phyloP scores from a whole-genome alignment of 2,797 vertebrate genomes.

The Sphenopsis melanotis region DNA sequence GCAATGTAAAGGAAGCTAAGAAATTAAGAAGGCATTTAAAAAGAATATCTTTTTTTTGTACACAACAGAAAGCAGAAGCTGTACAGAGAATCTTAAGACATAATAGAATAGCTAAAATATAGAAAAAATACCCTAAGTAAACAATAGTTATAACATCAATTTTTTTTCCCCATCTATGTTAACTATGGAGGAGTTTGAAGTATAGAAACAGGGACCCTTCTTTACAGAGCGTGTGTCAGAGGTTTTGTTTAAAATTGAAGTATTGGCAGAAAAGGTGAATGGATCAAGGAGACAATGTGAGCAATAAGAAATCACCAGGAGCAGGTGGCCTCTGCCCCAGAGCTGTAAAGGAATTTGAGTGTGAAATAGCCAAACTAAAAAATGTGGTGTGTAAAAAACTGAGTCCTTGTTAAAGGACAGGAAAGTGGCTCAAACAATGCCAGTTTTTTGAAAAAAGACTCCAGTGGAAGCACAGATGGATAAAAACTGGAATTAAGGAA shows the following conservation, averaged over 20 bases:
- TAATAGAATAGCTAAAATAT: neutral
- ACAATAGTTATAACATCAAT: neutral
- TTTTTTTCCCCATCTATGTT: neutral
- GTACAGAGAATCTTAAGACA: neutral
- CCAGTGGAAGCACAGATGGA: neutral
- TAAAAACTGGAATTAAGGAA: neutral
- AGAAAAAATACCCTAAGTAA: neutral
- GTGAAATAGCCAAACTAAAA: conserved; percentile 12
- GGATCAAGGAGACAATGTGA: neutral
- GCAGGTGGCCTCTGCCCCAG: neutral
- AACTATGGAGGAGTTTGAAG: neutral
- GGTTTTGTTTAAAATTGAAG: neutral
- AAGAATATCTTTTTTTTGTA: neutral
- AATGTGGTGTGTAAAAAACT: neutral
- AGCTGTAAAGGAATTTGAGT: neutral
- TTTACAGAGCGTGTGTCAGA: neutral
- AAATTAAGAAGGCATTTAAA: neutral
- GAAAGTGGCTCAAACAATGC: neutral
- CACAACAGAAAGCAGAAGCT: neutral
- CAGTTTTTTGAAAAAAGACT: neutral
- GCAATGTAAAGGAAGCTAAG: neutral
- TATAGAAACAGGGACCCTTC: neutral
- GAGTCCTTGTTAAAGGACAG: neutral
- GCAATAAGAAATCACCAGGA: neutral
- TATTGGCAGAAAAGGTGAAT: neutral